These are phyloP conservation scores for Hippocampus mohnikei DNA, from an alignment of 2,113 vertebrate species.

Conservation along the genomic window DNA sequence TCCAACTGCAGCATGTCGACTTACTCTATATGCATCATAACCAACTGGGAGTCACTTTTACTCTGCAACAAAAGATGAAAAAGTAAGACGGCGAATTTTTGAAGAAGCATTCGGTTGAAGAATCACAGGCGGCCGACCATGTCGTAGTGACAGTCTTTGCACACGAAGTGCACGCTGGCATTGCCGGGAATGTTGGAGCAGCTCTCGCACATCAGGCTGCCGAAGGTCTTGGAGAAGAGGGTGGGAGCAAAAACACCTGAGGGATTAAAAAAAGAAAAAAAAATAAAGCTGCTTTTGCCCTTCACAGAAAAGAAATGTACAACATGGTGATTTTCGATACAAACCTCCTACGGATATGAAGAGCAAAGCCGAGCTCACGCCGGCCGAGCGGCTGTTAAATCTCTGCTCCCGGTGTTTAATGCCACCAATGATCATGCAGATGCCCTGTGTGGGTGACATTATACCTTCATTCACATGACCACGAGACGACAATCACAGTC, in stretches of 20 bases:
- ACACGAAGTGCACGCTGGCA: conserved; percentile 69
- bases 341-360: conserved; percentile 87
- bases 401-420: conserved; percentile 82
- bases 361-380: conserved; percentile 82
- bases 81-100: not conserved
- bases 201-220: conserved; percentile 80
- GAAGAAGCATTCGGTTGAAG: too few relatives aligned
- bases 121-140: conserved; percentile 63
- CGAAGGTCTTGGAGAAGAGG: conserved; percentile 85
- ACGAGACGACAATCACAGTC: not conserved
- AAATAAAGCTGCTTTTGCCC: not conserved
- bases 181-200: conserved; percentile 77
- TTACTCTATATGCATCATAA: conserved; percentile 83
- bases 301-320: not conserved
- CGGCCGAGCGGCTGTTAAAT: conserved; percentile 85
- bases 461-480: not conserved
- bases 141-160: conserved; percentile 82
- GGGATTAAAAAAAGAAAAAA: not conserved
- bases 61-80: conserved; percentile 50
- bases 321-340: not conserved
- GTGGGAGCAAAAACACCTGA: conserved; percentile 86
- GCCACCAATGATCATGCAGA: conserved; percentile 88
- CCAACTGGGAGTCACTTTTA: conserved; percentile 71
- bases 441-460: conserved; percentile 63
- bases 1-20: conserved; percentile 42